Percentiles rank a stretch among this genome's conserved stretches.
These are phyloP conservation scores for human DNA, from an alignment of 2,113 vertebrate species.

Conservation along the genomic window GRCh38 chr1:31538001-31538500, in stretches of 20 bases:
- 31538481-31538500: background rate
- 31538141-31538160: constrained; percentile 17
- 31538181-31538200: background rate
- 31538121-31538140: constrained; percentile 49
- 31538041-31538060: constrained; percentile 23
- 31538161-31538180: background rate
- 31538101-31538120: constrained; percentile 25
- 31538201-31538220: background rate
- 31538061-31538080: constrained; percentile 42
- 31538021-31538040: no score
- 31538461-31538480: background rate
- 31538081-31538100: constrained; percentile 60
- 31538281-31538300: background rate
- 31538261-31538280: constrained; percentile 19
- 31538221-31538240: background rate
- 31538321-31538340: background rate
- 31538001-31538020: no score
- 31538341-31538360: background rate
- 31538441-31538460: constrained; percentile 36
- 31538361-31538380: background rate
- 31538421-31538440: constrained; percentile 49
- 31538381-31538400: constrained; percentile 23
- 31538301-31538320: background rate
- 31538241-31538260: background rate
- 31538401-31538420: constrained; percentile 24